Evolutionary conservation across 1,140 invertebrate genomes (phyloP), one percentile per base, ranked within the genome.

Genomic region (Drosophila kurseongensis): DNA sequence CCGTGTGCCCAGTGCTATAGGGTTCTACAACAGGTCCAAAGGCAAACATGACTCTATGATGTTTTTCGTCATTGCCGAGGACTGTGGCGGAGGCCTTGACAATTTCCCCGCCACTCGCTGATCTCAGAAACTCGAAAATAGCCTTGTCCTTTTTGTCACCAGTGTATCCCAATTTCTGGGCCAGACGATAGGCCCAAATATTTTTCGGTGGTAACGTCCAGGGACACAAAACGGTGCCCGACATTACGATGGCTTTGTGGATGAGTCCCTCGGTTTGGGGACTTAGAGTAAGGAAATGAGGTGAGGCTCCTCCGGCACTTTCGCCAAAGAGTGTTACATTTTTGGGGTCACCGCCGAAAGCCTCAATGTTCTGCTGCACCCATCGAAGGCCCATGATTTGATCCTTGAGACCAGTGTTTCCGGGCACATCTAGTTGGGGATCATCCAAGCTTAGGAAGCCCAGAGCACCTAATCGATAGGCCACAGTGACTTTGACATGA

Each of bases 381-480:
- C 95, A 96, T 72, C 93, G 89, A 6, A 96, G 83, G 0, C 93
- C 94, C 66, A 94, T 63, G 0, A 92, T 50, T 88, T 94, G 94
- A 89, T 94, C 94, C 85, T 93, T 93, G 18, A 94, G 83, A 0
- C 94, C 94, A 61, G 94, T 93, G 67, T 94, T 94, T 7, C 94
- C 94, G 4, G 93, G 93, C 47, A 94, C 93, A 63, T 94, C 93
- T 5, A 92, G 44, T 38, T 93, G 89, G 67, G 95, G 94, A 91
- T 97, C 96, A 75, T 94, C 93, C 56, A 96, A 92, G 9, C 95
- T 94, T 14, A 94, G 78, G 73, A 94, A 94, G 27, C 93, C 93
- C 40, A 94, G 82, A 13, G 92, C 78, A 4, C 93, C 93, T 29
- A 94, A 52, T 13, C 93, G 90, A 78, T 94, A 94, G 52, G 92